These are phyloP conservation scores for Tolmerus cingulatus DNA, from an alignment of 2,888 invertebrate species.

Conservation along the genomic window DNA sequence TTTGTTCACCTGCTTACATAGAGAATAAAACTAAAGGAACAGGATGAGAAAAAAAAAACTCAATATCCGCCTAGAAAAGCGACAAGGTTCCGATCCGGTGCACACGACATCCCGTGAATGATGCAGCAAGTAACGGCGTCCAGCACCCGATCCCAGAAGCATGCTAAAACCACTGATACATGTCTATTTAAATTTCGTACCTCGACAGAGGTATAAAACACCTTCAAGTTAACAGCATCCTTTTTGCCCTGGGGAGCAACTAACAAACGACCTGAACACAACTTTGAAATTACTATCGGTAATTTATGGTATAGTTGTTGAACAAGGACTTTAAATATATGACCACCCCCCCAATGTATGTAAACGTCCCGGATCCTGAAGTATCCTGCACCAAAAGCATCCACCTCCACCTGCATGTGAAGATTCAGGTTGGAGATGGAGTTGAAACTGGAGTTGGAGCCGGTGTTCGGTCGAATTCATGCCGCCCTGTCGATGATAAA, in stretches of 20 bases:
- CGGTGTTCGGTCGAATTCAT: conserved; percentile 31
- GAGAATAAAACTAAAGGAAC: neutral
- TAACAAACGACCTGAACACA: conserved; percentile 53
- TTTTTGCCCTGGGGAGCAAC: conserved; percentile 50
- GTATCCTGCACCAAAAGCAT: neutral
- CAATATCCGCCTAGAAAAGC: neutral
- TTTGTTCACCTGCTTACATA: neutral
- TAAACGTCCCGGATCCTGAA: conserved; percentile 25
- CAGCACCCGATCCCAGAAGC: conserved; percentile 2
- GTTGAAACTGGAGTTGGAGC: neutral
- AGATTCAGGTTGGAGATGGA: neutral
- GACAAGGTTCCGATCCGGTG: neutral
- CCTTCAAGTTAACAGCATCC: conserved; percentile 43
- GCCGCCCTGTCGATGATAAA: conserved; percentile 38
- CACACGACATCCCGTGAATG: neutral
- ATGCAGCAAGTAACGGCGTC: neutral
- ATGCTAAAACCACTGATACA: conserved; percentile 39
- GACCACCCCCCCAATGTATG: conserved; percentile 14
- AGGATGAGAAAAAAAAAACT: neutral
- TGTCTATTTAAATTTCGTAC: conserved; percentile 40
- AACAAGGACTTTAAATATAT: conserved; percentile 53
- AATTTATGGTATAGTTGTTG: conserved; percentile 53
- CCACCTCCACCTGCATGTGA: neutral
- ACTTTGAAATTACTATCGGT: conserved; percentile 53
- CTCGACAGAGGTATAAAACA: conserved; percentile 38